Evolutionary conservation across 2,113 vertebrate genomes (phyloP).

Genomic region (Talpa occidentalis): DNA sequence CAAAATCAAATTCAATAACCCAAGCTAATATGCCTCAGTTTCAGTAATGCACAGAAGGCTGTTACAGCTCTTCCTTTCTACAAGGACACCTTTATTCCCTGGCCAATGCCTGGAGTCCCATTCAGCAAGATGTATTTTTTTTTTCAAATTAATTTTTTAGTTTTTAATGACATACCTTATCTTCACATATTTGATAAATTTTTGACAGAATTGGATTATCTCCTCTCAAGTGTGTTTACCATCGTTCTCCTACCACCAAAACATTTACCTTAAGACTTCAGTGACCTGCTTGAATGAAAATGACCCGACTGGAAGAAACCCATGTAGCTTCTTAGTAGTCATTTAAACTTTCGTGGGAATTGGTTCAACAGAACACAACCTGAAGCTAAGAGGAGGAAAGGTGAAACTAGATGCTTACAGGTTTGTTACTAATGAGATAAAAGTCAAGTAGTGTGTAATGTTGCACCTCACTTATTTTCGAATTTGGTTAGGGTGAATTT

Average conservation of each 20-base stretch:
- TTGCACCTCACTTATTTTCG: not conserved
- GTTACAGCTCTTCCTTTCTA: not conserved
- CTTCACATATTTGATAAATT: too few relatives aligned
- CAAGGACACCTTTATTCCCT: not conserved
- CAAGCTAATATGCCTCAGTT: not conserved
- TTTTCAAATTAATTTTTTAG: too few relatives aligned
- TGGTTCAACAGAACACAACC: not conserved
- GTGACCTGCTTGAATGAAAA: not conserved
- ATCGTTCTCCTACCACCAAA: too few relatives aligned
- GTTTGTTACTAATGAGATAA: not conserved
- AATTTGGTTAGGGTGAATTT: not conserved
- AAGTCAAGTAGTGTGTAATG: not conserved
- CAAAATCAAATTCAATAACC: not conserved
- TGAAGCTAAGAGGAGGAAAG: constrained; percentile 17
- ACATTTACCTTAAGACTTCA: not conserved
- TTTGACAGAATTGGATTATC: too few relatives aligned
- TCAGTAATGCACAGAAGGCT: not conserved
- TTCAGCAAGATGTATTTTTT: not conserved
- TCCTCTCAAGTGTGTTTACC: too few relatives aligned
- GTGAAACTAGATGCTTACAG: not conserved
- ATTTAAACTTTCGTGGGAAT: not conserved
- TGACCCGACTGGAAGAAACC: not conserved
- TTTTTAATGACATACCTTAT: too few relatives aligned
- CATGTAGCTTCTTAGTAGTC: not conserved
- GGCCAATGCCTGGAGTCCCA: not conserved